Evolutionary conservation across 2,888 invertebrate species (phyloP), one percentile per base, ranked within the genome.

Genomic region (Hirtodrosophila duncani): DNA sequence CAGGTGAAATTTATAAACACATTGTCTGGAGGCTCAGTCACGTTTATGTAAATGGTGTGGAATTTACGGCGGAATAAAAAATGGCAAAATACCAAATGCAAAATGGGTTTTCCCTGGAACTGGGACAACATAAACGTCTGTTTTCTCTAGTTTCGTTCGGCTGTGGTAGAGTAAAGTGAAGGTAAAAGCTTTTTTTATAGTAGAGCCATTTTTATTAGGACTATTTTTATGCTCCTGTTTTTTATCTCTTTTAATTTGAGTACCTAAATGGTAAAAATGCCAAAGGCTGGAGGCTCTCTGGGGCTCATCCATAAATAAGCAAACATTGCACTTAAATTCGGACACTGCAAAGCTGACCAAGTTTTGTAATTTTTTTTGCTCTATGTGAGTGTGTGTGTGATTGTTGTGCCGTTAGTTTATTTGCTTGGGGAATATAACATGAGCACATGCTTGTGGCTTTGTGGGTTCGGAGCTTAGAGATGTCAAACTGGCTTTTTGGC

Each of bases 21-120:
- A 48, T 43, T 39, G 26, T 4, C 26, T 5, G 14, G 20, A 46
- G 48, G 38, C 31, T 63, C 53, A 58, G 67, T 67, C 67, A 67
- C 70, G 67, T 67, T 57, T 36, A 68, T 66, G 66, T 46, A 61
- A 69, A 58, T 65, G 53, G 62, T 46, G 37, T 24, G 67, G 49
- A 69, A 62, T 66, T 66, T 46, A 55, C 49, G 43, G 46, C 66
- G 39, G 45, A 41, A 36, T 42, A 55, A 27, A 39, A 46, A 38
- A 44, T 24, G 45, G 26, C 38, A n/a, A 48, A 52, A 24, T 31
- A 21, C n/a, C 33, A 20, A 67, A 42, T 36, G 30, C 43, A 9
- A 39, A 27, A 37, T 29, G 29, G 33, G 38, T 39, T 38, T 57
- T 34, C 11, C 24, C 10, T 8, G 9, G 18, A 11, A n/a, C n/a